Evolutionary conservation across 2,797 vertebrate species (phyloP).

Genomic region (Amblyopsis hoosieri): DNA sequence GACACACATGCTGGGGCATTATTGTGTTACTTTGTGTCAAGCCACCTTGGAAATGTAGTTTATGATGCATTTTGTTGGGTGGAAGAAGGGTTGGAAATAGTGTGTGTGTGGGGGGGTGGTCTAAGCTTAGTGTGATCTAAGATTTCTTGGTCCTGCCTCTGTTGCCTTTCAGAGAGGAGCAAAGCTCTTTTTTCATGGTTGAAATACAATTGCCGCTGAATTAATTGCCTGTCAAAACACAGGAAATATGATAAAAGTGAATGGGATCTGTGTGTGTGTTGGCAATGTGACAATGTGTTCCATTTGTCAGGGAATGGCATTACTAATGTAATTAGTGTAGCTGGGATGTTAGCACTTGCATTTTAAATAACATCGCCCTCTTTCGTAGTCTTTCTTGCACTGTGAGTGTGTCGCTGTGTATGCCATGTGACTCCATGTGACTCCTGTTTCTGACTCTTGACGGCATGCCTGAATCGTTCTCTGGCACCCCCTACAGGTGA

Average conservation of each 20-base stretch:
- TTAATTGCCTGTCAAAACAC: slow-evolving; percentile 69
- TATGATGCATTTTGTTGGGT: slow-evolving; percentile 13
- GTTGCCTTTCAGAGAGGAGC: neutral
- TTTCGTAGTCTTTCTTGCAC: neutral
- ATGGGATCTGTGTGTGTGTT: slow-evolving; percentile 28
- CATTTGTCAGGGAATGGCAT: slow-evolving; percentile 26
- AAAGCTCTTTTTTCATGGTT: slow-evolving; percentile 13
- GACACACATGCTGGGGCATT: slow-evolving; percentile 8
- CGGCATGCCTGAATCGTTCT: slow-evolving; percentile 1
- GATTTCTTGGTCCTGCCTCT: too few relatives aligned
- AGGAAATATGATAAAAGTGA: slow-evolving; percentile 57
- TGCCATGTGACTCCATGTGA: too few relatives aligned
- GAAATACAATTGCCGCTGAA: slow-evolving; percentile 38
- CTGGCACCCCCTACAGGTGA: slow-evolving; percentile 77
- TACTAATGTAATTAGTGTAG: slow-evolving; percentile 25
- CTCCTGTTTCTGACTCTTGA: too few relatives aligned
- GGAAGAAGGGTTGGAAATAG: neutral
- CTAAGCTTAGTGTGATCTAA: too few relatives aligned
- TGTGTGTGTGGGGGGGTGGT: too few relatives aligned
- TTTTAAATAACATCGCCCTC: slow-evolving; percentile 4
- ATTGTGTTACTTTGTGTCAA: slow-evolving; percentile 25
- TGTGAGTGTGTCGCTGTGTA: neutral
- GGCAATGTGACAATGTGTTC: slow-evolving; percentile 34
- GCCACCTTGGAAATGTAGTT: slow-evolving; percentile 32
- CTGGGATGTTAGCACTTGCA: slow-evolving; percentile 6